Conservation (phyloP, 2,888 invertebrate species). For the Cepaea hortensis region DNA sequence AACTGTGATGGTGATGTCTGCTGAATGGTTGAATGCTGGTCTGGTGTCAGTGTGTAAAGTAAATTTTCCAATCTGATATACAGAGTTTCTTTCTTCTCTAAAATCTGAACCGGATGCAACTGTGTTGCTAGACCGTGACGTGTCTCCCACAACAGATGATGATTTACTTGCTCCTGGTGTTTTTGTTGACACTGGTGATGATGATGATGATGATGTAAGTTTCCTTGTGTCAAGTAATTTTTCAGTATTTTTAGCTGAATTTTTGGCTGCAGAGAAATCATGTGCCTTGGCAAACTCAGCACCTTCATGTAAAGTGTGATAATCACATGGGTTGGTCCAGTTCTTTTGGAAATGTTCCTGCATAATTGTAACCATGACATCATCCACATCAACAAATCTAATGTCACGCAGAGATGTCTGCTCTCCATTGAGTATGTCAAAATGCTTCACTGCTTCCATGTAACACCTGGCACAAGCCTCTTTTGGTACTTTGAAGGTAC, state of each 20-base stretch:
- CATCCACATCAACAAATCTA: slow-evolving; percentile 43
- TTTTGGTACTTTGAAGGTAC: slow-evolving; percentile 31
- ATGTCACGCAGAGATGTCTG: slow-evolving; percentile 8
- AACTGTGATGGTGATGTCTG: slow-evolving; percentile 22
- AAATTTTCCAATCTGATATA: not conserved
- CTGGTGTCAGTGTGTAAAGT: not conserved
- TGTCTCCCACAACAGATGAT: not conserved
- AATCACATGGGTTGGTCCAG: slow-evolving; percentile 2
- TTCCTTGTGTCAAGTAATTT: not conserved
- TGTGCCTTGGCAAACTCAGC: not conserved
- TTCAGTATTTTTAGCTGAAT: not conserved
- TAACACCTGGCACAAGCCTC: slow-evolving; percentile 38
- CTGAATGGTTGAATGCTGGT: slow-evolving; percentile 8
- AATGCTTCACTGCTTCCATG: slow-evolving; percentile 37
- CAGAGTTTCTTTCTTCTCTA: too few relatives aligned
- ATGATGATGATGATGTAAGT: not conserved
- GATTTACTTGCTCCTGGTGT: not conserved
- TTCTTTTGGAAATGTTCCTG: slow-evolving; percentile 6
- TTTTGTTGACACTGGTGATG: not conserved
- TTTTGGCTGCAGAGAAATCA: not conserved
- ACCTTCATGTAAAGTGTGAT: not conserved
- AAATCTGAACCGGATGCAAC: too few relatives aligned
- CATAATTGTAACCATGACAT: slow-evolving; percentile 29
- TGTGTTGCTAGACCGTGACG: too few relatives aligned
- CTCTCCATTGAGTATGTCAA: slow-evolving; percentile 15